A percentile compares a stretch with the other conserved stretches of the same genome.
Evolutionary conservation across 2,888 invertebrate species (phyloP).

Genomic region (Synergus itoensis): DNA sequence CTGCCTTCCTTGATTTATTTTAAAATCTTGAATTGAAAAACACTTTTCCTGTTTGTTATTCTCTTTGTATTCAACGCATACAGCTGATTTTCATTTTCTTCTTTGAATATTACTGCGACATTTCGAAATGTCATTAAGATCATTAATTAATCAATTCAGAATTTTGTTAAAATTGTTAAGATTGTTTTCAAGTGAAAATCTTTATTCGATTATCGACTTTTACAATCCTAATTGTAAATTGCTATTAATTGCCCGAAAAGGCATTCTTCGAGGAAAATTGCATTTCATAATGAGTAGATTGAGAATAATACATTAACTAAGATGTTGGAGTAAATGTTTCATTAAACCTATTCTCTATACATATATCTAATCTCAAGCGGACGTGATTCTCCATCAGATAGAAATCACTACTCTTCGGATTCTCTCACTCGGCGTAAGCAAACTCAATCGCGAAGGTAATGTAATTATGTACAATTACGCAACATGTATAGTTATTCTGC

Average conservation of each 20-base stretch:
- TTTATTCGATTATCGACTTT: no score
- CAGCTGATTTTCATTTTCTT: neutral
- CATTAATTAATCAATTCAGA: no score
- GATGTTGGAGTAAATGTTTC: neutral
- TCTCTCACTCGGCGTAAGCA: neutral
- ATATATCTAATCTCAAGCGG: neutral
- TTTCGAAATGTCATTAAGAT: no score
- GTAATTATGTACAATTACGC: neutral
- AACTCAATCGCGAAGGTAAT: neutral
- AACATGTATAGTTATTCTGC: neutral
- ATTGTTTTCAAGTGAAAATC: no score
- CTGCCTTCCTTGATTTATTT: constrained; percentile 33
- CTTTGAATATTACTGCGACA: neutral
- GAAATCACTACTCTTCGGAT: neutral
- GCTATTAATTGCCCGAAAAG: no score
- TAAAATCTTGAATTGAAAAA: neutral
- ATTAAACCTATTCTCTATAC: neutral
- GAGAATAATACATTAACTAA: no score
- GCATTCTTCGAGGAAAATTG: no score
- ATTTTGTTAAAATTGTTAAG: no score
- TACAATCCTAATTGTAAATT: no score
- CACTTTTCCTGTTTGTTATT: neutral
- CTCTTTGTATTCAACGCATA: neutral
- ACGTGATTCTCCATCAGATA: neutral
- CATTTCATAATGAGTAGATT: no score